Evolutionary conservation across 2,888 invertebrate genomes (phyloP).

Genomic region (Agelastica alni): DNA sequence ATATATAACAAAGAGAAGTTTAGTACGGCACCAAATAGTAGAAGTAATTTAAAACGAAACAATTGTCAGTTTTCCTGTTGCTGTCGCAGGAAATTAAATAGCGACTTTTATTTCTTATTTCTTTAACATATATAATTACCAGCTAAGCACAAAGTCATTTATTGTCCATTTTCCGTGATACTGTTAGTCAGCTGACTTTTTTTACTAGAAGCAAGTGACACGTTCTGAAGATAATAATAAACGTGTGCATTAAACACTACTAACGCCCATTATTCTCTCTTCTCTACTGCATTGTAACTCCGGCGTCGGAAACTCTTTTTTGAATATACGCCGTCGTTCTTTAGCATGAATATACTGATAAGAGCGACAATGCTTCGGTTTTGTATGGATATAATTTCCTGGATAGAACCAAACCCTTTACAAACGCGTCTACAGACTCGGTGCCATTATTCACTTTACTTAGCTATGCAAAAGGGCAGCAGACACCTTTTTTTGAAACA

Average conservation of each 20-base stretch:
- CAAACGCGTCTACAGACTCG: constrained; percentile 16
- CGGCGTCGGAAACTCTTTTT: constrained; percentile 19
- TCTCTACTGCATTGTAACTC: constrained; percentile 17
- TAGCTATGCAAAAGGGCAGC: constrained; percentile 15
- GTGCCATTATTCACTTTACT: constrained; percentile 18
- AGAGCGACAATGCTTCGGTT: constrained; percentile 23
- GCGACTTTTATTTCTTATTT: too few species aligned
- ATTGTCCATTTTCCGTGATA: background rate
- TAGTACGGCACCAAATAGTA: too few species aligned
- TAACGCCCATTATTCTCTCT: constrained; percentile 19
- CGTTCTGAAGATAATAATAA: constrained; percentile 11
- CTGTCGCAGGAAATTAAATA: too few species aligned
- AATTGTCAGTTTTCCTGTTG: too few species aligned
- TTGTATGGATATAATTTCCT: constrained; percentile 25
- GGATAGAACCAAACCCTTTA: constrained; percentile 21
- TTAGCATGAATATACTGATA: constrained; percentile 22
- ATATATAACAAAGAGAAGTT: too few species aligned
- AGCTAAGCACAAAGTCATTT: too few species aligned
- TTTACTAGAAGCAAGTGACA: constrained; percentile 11
- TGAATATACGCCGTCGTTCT: constrained; percentile 13
- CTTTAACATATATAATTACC: too few species aligned
- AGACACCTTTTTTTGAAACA: constrained; percentile 7
- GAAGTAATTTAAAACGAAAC: too few species aligned
- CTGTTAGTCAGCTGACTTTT: background rate
- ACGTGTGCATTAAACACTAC: constrained; percentile 17